These are phyloP conservation scores for Drosophila infuscata DNA, from an alignment of 2,888 invertebrate genomes.

Conservation along the genomic window DNA sequence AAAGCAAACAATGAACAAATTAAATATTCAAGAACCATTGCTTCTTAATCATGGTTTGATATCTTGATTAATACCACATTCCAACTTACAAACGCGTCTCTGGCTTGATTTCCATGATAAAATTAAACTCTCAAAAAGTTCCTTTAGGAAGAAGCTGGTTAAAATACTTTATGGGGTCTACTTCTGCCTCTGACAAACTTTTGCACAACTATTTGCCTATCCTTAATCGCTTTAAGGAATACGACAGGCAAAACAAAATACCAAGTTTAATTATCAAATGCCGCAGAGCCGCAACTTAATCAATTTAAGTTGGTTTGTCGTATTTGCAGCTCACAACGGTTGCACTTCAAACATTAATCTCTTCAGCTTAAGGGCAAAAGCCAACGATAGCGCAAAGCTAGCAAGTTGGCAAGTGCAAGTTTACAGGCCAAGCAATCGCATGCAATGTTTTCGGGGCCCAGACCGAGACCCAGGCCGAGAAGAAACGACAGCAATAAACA, in stretches of 20 bases:
- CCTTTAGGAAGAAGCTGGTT: not conserved
- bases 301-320: conserved; percentile 20
- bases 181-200: not conserved
- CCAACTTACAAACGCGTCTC: not conserved
- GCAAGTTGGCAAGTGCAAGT: conserved; percentile 26
- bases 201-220: not conserved
- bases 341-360: conserved; percentile 7
- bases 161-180: not conserved
- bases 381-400: conserved; percentile 36
- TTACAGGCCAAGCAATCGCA: conserved; percentile 39
- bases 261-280: conserved; percentile 11
- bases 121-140: not conserved
- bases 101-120: not conserved
- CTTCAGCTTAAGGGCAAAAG: conserved; percentile 31
- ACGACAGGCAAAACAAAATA: not conserved
- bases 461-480: not conserved
- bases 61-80: not conserved
- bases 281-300: conserved; percentile 5
- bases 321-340: not conserved
- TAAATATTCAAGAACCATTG: not conserved
- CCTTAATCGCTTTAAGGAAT: not conserved
- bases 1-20: not conserved
- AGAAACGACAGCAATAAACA: conserved; percentile 21
- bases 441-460: conserved; percentile 31
- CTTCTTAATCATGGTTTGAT: not conserved